phyloP scores from a whole-genome alignment of 2,888 invertebrate species.

The Galerucella calmariensis region DNA sequence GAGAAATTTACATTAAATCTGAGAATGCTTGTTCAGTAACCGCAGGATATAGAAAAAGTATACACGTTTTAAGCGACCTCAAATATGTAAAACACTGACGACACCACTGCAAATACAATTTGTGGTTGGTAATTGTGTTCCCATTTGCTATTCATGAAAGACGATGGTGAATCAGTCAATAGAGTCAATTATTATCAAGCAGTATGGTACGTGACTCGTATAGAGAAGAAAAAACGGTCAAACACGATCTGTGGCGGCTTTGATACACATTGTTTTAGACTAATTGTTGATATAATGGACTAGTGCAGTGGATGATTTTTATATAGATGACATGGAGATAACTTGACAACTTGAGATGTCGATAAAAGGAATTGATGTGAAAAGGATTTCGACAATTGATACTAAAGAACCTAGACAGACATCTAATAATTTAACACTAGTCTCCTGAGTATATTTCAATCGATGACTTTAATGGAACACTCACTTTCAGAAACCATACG shows the following conservation, averaged over 20 bases:
- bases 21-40: not conserved
- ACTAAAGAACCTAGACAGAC: too few species aligned
- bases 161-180: conserved; percentile 40
- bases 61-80: not conserved
- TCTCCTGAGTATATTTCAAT: too few species aligned
- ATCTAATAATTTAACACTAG: too few species aligned
- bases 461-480: too few species aligned
- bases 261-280: conserved; percentile 13
- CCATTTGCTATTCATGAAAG: conserved; percentile 43
- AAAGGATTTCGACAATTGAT: too few species aligned
- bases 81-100: conserved; percentile 5
- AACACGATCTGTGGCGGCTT: conserved; percentile 22
- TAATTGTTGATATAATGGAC: conserved; percentile 11
- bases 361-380: not conserved
- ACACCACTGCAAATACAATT: conserved; percentile 24
- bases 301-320: not conserved
- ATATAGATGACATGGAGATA: not conserved
- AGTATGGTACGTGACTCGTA: conserved; percentile 37
- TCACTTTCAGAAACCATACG: too few species aligned
- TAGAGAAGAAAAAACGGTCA: conserved; percentile 11
- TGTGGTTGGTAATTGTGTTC: conserved; percentile 33
- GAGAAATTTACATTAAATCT: not conserved
- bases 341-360: not conserved
- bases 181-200: conserved; percentile 40
- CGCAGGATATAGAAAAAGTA: not conserved